Evolutionary conservation across 2,797 vertebrate genomes (phyloP), one percentile per base, ranked within the genome.

Genomic region (Melanotaenia nigrans): DNA sequence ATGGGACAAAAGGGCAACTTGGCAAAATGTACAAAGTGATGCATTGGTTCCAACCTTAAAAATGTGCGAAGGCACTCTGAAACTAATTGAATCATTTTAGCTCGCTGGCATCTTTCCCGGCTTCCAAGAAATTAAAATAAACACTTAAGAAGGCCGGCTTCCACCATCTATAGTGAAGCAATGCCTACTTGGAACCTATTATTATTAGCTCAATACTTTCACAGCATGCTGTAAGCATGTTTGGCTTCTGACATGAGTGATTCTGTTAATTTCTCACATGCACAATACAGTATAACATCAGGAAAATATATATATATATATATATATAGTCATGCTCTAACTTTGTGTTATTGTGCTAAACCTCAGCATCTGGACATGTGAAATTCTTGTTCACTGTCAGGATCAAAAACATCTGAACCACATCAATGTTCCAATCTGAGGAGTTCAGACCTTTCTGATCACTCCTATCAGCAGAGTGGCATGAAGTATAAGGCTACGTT

Each of bases 1-100:
- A 45, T 16, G 14, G 62, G 35, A 72, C 61, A 47, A 77, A 71
- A 68, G 71, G 51, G 45, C 47, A 61, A 77, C 47, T 51, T 54
- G 66, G 53, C 51, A 20, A 68, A 68, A 67, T 25, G 65, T 12
- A 66, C 20, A 55, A 74, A 65, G 32, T 25, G 54, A 28, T 63
- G 45, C 9, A 0, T 16, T 59, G 61, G 71, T 69, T 66, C 45
- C 30, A 40, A 22, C 35, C 55, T 70, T 22, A 42, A 61, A 62
- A 65, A 42, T 72, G 47, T 68, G 59, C 53, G 49, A 57, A 56
- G 22, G 49, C 35, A 36, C 28, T 28, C 35, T 61, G 62, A 55
- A 68, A 53, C 14, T n/a, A 24, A 60, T 25, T 59, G n/a, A 24
- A 22, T 47, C 32, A 42, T 59, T 62, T 62, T n/a, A 47, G 40